phyloP scores from a whole-genome alignment of 2,888 invertebrate genomes.

The Mimas tiliae region DNA sequence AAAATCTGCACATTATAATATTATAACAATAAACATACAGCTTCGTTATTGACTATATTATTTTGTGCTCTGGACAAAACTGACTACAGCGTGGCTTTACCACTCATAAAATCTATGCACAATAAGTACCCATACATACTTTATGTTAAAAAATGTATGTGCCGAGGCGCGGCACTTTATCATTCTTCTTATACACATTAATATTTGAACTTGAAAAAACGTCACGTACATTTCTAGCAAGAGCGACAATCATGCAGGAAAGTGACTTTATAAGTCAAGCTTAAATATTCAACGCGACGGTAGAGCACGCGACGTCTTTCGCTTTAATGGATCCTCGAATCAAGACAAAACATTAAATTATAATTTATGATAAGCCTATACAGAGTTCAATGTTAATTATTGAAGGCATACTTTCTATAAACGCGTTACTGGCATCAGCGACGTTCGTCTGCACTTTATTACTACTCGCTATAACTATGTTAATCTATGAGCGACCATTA shows the following conservation, averaged over 20 bases:
- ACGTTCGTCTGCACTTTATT: too few relatives aligned
- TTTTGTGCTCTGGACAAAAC: too few relatives aligned
- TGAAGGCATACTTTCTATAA: too few relatives aligned
- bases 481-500: too few relatives aligned
- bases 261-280: conserved; percentile 22
- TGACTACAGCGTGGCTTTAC: too few relatives aligned
- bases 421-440: too few relatives aligned
- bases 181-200: conserved; percentile 20
- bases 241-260: conserved; percentile 16
- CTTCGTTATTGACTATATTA: too few relatives aligned
- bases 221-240: conserved; percentile 19
- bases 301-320: background rate
- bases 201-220: conserved; percentile 29
- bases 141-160: conserved; percentile 24
- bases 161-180: conserved; percentile 24
- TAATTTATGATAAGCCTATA: background rate
- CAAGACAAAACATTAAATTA: background rate
- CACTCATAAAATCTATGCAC: background rate
- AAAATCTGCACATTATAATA: too few relatives aligned
- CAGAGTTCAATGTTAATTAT: too few relatives aligned
- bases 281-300: conserved; percentile 18
- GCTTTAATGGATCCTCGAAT: background rate
- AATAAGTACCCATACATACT: conserved; percentile 20
- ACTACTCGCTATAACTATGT: too few relatives aligned
- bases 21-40: too few relatives aligned